A percentile compares a stretch with the other conserved stretches of the same genome.
These are phyloP conservation scores for Ostrea edulis DNA, from an alignment of 1,140 invertebrate genomes.

Conservation along the genomic window DNA sequence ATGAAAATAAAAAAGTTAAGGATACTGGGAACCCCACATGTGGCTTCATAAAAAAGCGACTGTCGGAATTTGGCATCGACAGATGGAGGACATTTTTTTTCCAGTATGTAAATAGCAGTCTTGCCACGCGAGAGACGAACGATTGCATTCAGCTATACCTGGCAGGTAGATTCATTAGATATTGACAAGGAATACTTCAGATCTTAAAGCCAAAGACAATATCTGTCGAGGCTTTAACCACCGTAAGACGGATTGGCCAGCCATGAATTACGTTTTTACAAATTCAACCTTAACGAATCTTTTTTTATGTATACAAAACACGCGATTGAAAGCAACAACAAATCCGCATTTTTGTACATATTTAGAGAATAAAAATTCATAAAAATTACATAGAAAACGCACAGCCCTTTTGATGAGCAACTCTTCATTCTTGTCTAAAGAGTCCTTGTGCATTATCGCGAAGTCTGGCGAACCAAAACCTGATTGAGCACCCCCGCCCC, in stretches of 20 bases:
- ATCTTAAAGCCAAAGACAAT: slow-evolving; percentile 27
- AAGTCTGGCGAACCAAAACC: neutral
- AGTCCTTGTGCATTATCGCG: neutral
- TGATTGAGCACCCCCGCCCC: slow-evolving; percentile 6
- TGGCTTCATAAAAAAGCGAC: slow-evolving; percentile 18
- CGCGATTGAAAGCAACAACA: neutral
- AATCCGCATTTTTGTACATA: neutral
- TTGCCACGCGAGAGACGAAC: slow-evolving; percentile 18
- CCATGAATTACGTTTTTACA: neutral
- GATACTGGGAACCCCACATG: slow-evolving; percentile 24
- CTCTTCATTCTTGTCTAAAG: neutral
- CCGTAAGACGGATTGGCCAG: slow-evolving; percentile 2
- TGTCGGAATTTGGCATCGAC: slow-evolving; percentile 1
- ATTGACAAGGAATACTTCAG: slow-evolving; percentile 32
- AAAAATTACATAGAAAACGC: neutral
- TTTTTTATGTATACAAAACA: neutral
- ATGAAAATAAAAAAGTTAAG: slow-evolving; percentile 27
- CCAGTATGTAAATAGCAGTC: slow-evolving; percentile 14
- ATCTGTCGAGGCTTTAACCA: neutral
- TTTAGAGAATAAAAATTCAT: neutral
- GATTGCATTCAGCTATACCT: neutral
- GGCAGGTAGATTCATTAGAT: slow-evolving; percentile 31
- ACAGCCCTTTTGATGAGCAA: neutral
- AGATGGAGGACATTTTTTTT: neutral
- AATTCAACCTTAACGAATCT: neutral